Evolutionary conservation across 2,113 vertebrate genomes (phyloP), one percentile per base, ranked within the genome.

Genomic region (Tyrannus savana): DNA sequence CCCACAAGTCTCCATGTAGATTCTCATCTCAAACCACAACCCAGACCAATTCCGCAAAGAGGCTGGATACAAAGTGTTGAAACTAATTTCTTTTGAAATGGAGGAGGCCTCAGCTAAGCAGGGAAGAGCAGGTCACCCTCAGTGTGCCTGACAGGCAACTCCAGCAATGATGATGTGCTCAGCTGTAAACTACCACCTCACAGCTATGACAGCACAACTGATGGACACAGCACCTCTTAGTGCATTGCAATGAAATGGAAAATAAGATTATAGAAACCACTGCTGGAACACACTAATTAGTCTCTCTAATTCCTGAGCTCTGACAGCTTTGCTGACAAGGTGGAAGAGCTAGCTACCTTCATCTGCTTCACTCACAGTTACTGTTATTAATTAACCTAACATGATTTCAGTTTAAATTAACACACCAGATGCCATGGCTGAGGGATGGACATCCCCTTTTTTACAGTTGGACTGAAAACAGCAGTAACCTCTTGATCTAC

Each of bases 301-400:
- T 67, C 33, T 89, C 33, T 44, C 59, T 64, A 64, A 92, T 67
- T 90, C 56, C 76, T 76, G 62, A 87, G 49, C 19, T 35, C 63
- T 89, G 91, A 89, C 90, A 89, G 59, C 33, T 86, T 81, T 95
- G 92, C 96, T 96, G 92, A 90, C 68, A 71, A 90, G 39, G 59
- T 7, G 7, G 68, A 81, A 84, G 72, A 86, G 59, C 39, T 53
- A 9, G 55, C 56, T 93, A 78, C 79, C 35, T 90, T 96, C 91
- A 87, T 33, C 73, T 92, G 76, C 80, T 91, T 84, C 86, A 46
- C 81, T 91, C 80, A 75, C 52, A 93, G 89, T 52, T 84, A 92
- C 56, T 87, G 69, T 87, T 96, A 87, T 95, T 95, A 95, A 97
- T 95, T 95, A 96, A 93, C 77, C 77, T 92, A 95, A 89, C 60